Evolutionary conservation across 2,888 invertebrate species (phyloP).

Genomic region (Lathronympha strigana): DNA sequence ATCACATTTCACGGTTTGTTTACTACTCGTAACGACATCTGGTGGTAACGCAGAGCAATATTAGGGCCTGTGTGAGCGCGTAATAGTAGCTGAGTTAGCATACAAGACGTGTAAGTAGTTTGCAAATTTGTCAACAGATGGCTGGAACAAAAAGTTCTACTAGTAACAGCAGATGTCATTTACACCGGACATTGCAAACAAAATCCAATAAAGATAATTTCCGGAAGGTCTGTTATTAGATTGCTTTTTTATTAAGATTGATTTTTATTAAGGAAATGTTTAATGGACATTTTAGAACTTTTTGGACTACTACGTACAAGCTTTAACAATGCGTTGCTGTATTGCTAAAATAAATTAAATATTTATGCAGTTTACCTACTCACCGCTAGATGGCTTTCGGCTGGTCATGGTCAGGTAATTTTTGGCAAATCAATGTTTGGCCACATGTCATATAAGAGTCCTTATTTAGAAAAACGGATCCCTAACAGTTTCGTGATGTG

Average conservation of each 20-base stretch:
- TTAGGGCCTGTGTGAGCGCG: not conserved
- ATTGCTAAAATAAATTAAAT: no score
- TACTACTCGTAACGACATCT: constrained; percentile 37
- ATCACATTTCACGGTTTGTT: constrained; percentile 33
- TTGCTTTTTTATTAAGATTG: no score
- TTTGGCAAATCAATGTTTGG: no score
- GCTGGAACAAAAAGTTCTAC: constrained; percentile 19
- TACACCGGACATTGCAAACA: not conserved
- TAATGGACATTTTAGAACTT: no score
- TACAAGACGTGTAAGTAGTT: not conserved
- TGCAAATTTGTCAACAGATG: constrained; percentile 36
- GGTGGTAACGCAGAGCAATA: not conserved
- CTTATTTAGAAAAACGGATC: no score
- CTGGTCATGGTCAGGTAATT: not conserved
- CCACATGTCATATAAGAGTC: no score
- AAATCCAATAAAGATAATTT: not conserved
- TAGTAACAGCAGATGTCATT: constrained; percentile 44
- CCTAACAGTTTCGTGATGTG: no score
- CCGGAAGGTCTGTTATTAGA: no score
- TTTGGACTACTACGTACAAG: no score
- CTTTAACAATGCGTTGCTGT: no score
- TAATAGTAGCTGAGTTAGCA: not conserved
- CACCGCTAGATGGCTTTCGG: constrained; percentile 47
- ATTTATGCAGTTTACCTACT: constrained; percentile 40
- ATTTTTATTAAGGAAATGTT: no score